Evolutionary conservation across 1,140 invertebrate species (phyloP).

Genomic region (Drosophila biarmipes): DNA sequence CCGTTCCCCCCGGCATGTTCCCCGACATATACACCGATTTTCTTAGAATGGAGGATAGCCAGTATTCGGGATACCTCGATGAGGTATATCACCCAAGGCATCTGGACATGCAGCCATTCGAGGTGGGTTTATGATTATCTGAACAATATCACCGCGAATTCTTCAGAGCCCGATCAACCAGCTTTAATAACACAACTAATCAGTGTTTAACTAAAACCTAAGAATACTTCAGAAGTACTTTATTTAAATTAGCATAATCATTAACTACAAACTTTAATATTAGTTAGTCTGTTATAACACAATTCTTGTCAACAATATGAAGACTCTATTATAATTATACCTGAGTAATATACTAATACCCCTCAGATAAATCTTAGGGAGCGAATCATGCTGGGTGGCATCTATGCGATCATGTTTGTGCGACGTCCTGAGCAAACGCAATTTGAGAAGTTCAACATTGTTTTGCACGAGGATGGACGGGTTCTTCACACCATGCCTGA

Average conservation of each 20-base stretch:
- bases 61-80: conserved; percentile 56
- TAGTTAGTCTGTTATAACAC: not conserved
- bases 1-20: conserved; percentile 31
- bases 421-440: conserved; percentile 45
- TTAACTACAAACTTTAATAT: no score
- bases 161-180: no score
- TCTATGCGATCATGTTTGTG: conserved; percentile 61
- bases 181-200: no score
- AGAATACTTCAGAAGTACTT: not conserved
- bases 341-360: not conserved
- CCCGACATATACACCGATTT: conserved; percentile 55
- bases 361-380: conserved; percentile 69
- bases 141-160: not conserved
- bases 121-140: conserved; percentile 38
- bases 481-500: conserved; percentile 42
- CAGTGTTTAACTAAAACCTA: no score
- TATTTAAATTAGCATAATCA: no score
- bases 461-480: conserved; percentile 59
- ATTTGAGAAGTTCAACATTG: conserved; percentile 61
- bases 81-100: conserved; percentile 55
- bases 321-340: not conserved
- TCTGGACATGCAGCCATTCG: conserved; percentile 33
- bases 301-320: no score
- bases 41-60: conserved; percentile 48
- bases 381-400: conserved; percentile 62